Conservation (phyloP, 2,797 vertebrate species). For the Anabacerthia variegaticeps region DNA sequence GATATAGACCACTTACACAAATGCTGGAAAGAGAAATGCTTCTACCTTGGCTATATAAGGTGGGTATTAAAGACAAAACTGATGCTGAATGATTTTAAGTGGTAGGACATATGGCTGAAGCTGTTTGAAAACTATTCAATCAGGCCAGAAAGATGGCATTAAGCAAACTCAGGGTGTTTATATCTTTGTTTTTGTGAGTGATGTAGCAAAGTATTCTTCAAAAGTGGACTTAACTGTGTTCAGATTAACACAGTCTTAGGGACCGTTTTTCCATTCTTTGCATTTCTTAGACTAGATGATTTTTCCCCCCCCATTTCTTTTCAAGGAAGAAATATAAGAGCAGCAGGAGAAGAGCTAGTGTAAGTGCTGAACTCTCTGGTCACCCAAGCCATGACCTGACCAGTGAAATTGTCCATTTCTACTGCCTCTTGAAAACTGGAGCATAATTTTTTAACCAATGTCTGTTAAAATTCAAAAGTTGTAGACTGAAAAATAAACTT, state of each 20-base stretch:
- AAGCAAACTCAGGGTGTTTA: neutral
- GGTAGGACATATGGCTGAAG: neutral
- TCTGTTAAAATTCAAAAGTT: neutral
- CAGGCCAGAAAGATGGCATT: neutral
- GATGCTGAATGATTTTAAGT: neutral
- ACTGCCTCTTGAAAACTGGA: neutral
- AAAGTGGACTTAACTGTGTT: neutral
- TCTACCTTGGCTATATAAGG: neutral
- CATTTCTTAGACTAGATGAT: neutral
- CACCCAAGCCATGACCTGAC: neutral
- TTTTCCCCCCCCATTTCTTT: neutral
- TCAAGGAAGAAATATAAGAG: neutral
- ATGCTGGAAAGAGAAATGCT: neutral
- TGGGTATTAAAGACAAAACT: neutral
- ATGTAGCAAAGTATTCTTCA: neutral
- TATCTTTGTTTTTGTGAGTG: neutral
- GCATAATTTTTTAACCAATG: neutral
- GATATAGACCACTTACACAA: neutral
- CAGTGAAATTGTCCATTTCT: neutral
- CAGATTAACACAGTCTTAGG: neutral
- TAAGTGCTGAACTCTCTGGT: neutral
- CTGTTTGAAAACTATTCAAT: neutral
- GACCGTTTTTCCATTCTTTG: neutral
- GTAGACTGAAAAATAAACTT: neutral
- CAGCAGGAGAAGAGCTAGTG: neutral